Percentiles rank a stretch among this genome's conserved stretches.
phyloP scores from a whole-genome alignment of 2,113 vertebrate species.

The Crotalus tigris region DNA sequence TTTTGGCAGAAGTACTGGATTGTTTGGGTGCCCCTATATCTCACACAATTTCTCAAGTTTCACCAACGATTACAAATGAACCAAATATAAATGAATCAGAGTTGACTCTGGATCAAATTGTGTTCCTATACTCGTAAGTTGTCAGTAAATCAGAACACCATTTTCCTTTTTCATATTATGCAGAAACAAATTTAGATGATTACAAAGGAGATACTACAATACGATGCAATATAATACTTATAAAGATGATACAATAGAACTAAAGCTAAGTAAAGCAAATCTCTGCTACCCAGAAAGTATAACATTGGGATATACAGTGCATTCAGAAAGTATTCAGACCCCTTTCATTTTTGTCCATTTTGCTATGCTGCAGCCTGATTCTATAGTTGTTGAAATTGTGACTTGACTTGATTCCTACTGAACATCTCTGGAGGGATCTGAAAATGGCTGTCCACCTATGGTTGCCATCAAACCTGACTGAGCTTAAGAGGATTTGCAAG shows the following conservation, averaged over 20 bases:
- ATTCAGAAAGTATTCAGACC: no score
- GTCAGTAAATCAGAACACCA: neutral
- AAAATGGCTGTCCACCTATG: no score
- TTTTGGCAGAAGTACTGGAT: neutral
- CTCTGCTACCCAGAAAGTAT: neutral
- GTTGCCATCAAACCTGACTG: no score
- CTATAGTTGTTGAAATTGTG: no score
- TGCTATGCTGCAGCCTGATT: no score
- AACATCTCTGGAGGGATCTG: no score
- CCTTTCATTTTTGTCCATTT: no score
- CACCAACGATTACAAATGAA: neutral
- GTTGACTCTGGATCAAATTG: neutral
- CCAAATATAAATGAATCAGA: neutral
- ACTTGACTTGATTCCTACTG: no score
- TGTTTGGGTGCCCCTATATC: neutral
- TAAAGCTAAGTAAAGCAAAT: neutral
- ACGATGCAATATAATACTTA: neutral
- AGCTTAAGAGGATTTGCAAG: no score
- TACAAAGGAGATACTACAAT: neutral
- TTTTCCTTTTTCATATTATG: neutral
- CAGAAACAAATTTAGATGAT: neutral
- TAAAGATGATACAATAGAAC: neutral
- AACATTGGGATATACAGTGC: neutral
- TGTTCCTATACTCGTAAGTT: neutral
- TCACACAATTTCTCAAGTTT: neutral